These are phyloP conservation scores for Oedothorax gibbosus DNA, from an alignment of 1,140 invertebrate species.

Conservation along the genomic window DNA sequence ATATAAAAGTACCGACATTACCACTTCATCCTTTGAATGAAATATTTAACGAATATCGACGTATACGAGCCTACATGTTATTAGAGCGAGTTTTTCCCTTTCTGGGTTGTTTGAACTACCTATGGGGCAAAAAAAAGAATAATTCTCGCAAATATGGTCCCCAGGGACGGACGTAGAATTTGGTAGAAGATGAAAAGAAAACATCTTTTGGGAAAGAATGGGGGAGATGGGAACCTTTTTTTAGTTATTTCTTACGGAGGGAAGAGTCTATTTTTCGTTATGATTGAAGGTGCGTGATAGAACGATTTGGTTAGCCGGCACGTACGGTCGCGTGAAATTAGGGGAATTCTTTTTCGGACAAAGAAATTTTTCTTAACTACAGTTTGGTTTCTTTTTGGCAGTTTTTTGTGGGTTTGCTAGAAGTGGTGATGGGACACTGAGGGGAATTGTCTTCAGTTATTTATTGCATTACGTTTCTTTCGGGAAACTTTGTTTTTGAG, in stretches of 20 bases:
- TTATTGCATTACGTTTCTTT: no score
- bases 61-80: slow-evolving; percentile 28
- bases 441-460: no score
- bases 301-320: not conserved
- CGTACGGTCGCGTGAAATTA: slow-evolving; percentile 2
- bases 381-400: not conserved
- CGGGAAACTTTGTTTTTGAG: no score
- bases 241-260: not conserved
- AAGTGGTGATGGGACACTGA: no score
- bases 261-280: not conserved
- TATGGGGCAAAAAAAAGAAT: not conserved
- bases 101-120: slow-evolving; percentile 14
- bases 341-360: not conserved
- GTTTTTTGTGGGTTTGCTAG: not conserved
- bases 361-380: not conserved
- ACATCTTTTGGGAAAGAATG: not conserved
- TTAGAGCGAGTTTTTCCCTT: slow-evolving; percentile 4
- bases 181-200: not conserved
- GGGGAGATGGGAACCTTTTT: not conserved
- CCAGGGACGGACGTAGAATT: not conserved
- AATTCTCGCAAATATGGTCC: not conserved
- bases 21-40: not conserved
- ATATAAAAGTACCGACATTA: no score
- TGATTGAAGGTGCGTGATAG: not conserved
- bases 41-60: slow-evolving; percentile 54